phyloP scores from a whole-genome alignment of 2,113 vertebrate species.

The Nymphicus hollandicus region DNA sequence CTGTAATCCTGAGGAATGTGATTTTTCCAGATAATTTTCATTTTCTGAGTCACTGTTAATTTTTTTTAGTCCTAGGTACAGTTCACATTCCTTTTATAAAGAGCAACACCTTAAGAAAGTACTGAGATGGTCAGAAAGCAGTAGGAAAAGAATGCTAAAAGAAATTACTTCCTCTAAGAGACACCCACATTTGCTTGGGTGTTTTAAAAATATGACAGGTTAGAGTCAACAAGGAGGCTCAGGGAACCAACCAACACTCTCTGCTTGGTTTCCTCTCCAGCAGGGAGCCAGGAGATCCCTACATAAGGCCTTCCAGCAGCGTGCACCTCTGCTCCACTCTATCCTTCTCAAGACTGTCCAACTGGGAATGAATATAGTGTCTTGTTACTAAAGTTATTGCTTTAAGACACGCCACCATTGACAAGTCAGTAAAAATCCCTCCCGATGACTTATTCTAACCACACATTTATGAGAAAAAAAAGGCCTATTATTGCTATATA shows the following conservation, averaged over 20 bases:
- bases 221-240: background rate
- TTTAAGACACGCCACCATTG: background rate
- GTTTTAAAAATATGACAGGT: background rate
- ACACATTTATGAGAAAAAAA: background rate
- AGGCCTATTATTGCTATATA: background rate
- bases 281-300: background rate
- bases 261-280: background rate
- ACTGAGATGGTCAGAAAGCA: constrained; percentile 26
- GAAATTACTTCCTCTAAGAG: constrained; percentile 28
- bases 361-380: constrained; percentile 18
- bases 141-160: constrained; percentile 36
- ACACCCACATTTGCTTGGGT: background rate
- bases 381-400: constrained; percentile 18
- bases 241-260: background rate
- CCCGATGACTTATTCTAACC: background rate
- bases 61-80: constrained; percentile 10
- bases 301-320: background rate
- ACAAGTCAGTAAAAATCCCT: constrained; percentile 18
- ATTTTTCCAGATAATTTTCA: constrained; percentile 60
- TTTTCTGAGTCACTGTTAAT: constrained; percentile 58
- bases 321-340: background rate
- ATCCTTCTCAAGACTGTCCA: background rate
- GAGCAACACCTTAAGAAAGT: constrained; percentile 13
- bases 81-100: constrained; percentile 8
- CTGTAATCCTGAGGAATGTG: constrained; percentile 48